Evolutionary conservation across 2,113 vertebrate species (phyloP), one percentile per base, ranked within the genome.

Genomic region (Cyanistes caeruleus): DNA sequence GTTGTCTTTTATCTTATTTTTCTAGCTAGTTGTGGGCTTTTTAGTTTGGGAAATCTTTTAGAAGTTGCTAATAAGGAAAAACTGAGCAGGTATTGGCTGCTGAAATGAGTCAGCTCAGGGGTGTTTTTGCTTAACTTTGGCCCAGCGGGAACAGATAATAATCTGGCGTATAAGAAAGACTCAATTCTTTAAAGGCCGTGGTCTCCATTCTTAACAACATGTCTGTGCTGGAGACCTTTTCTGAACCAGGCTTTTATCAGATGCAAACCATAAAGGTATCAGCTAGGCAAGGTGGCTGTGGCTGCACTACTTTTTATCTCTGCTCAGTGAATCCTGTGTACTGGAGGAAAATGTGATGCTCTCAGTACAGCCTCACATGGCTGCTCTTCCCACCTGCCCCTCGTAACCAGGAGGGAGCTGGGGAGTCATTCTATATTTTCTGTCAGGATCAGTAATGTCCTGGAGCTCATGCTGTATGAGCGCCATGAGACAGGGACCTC

Each of bases 11-110:
- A 88, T 92, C 52, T 89, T 69, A 62, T 76, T 86, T 91, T 77
- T 41, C 65, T 78, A 59, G 11, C 22, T 84, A 23, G 30, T 67
- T 77, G 30, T 41, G 25, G 27, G 31, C 27, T 89, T 84, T 87
- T 94, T 39, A 41, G 46, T 46, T 89, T 90, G 28, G 28, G 65
- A 68, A 81, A 70, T 64, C 43, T 87, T 75, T 89, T 68, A 44
- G 44, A 70, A 81, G 64, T 41, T 82, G 27, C 27, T 92, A 89
- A 67, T 81, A 81, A 78, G 69, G 62, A 93, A 93, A 96, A 77
- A 39, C 21, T 18, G 55, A 80, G 59, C 59, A 84, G 76, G 30
- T 67, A 11, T 63, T 92, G 64, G 30, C 76, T 77, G 37, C 60
- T 67, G 74, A 77, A 86, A 70, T 84, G 59, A 90, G 68, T 90